These are phyloP conservation scores for Agrochola circellaris DNA, from an alignment of 2,888 invertebrate species.

Conservation along the genomic window DNA sequence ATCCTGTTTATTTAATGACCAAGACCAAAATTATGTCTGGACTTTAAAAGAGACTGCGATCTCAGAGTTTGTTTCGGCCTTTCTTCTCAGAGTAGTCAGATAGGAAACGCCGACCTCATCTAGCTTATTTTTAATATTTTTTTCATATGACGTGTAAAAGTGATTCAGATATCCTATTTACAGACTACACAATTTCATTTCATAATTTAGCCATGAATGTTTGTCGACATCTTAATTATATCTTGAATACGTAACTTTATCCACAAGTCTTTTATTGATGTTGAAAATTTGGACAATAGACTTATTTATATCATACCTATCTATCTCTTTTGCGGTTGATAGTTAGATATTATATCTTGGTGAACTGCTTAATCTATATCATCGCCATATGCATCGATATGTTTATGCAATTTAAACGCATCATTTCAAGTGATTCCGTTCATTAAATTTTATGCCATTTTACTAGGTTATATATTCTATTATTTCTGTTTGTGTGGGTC, in stretches of 20 bases:
- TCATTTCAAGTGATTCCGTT: background rate
- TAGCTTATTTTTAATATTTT: no score
- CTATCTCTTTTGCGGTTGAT: background rate
- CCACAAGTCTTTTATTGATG: background rate
- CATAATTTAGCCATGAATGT: background rate
- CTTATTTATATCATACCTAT: background rate
- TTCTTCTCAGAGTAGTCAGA: no score
- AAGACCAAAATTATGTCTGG: no score
- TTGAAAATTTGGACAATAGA: background rate
- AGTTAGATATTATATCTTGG: background rate
- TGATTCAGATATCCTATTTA: no score
- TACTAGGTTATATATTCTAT: constrained; percentile 1
- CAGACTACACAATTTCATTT: no score
- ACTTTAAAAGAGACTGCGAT: no score
- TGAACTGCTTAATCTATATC: constrained; percentile 5
- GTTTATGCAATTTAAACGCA: constrained; percentile 2
- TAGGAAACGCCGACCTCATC: no score
- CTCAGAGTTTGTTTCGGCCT: no score
- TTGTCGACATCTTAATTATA: background rate
- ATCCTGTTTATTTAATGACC: no score
- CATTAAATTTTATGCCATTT: background rate
- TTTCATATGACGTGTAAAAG: no score
- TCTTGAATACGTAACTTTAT: background rate
- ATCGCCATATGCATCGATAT: background rate
- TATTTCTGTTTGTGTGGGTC: background rate